phyloP scores from a whole-genome alignment of 2,797 vertebrate genomes.

The Chloroceryle amazona region DNA sequence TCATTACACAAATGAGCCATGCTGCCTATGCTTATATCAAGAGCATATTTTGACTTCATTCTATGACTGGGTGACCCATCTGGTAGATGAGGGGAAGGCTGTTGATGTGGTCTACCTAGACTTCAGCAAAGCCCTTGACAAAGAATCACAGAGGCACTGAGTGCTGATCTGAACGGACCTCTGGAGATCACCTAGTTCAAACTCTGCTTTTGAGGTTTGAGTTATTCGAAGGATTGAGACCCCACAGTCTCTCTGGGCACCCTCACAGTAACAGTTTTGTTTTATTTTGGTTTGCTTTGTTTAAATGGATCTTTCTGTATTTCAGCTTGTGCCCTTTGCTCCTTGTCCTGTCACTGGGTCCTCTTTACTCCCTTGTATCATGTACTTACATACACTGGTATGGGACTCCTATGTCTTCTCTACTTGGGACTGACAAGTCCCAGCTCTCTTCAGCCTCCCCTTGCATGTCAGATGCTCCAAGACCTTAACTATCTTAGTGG shows the following conservation, averaged over 20 bases:
- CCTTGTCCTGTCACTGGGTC: neutral
- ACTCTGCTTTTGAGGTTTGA: neutral
- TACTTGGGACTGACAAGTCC: neutral
- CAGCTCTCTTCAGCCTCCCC: neutral
- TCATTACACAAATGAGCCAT: neutral
- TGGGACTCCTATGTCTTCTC: neutral
- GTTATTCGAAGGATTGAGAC: neutral
- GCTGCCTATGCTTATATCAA: neutral
- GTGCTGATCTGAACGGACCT: neutral
- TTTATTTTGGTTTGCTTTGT: neutral
- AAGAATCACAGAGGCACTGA: neutral
- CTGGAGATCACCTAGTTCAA: neutral
- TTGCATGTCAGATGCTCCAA: neutral
- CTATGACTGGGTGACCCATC: no score
- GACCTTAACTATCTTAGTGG: neutral
- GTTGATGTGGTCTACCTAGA: no score
- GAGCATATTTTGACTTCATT: neutral
- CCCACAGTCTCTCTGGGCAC: neutral
- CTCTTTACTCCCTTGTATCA: neutral
- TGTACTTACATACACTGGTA: neutral
- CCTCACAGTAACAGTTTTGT: neutral
- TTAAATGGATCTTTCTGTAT: neutral
- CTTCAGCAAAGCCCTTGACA: no score
- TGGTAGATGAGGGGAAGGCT: no score
- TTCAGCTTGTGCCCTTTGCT: neutral